Conservation (phyloP, 2,888 invertebrate genomes). For the Rhagonycha lutea region DNA sequence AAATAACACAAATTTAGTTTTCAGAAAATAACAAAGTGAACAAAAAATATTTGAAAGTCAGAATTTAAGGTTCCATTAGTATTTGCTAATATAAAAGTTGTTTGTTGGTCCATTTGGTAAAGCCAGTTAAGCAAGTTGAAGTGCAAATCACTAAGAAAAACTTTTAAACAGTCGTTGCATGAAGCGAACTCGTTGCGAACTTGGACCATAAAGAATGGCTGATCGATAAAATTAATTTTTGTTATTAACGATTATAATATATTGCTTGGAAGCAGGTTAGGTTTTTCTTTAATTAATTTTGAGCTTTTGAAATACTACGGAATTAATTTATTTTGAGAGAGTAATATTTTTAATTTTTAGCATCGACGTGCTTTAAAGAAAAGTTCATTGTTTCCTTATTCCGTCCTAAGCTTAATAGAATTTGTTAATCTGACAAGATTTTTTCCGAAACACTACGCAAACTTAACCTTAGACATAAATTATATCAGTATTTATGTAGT, state of each 20-base stretch:
- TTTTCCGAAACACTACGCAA: not conserved
- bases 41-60: constrained; percentile 34
- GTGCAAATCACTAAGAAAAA: constrained; percentile 43
- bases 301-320: constrained; percentile 42
- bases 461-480: constrained; percentile 14
- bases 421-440: not conserved
- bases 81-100: constrained; percentile 41
- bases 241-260: constrained; percentile 55
- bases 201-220: constrained; percentile 39
- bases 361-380: not conserved
- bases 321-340: constrained; percentile 52
- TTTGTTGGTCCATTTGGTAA: constrained; percentile 38
- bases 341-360: constrained; percentile 26
- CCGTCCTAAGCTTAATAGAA: not conserved
- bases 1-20: not conserved
- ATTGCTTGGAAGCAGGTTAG: constrained; percentile 48
- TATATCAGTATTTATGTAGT: constrained; percentile 34
- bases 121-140: constrained; percentile 38
- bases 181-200: constrained; percentile 39
- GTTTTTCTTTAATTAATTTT: constrained; percentile 53
- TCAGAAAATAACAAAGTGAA: not conserved
- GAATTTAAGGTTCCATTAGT: constrained; percentile 42
- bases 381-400: not conserved
- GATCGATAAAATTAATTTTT: constrained; percentile 54
- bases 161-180: constrained; percentile 43